phyloP scores from a whole-genome alignment of 2,113 vertebrate species.

The Tupaia chinensis region DNA sequence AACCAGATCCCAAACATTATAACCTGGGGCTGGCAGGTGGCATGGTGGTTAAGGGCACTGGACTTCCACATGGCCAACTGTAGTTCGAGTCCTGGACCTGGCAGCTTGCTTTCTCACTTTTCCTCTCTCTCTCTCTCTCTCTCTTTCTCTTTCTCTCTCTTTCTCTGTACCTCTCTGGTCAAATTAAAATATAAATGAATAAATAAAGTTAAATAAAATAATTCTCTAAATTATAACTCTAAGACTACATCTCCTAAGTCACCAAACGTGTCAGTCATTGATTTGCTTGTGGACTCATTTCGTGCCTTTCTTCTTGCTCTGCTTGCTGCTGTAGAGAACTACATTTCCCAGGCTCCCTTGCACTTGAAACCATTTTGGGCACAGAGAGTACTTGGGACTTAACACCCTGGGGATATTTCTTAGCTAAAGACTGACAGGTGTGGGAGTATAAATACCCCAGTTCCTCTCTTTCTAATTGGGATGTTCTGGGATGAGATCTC shows the following conservation, averaged over 20 bases:
- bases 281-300: neutral
- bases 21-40: too few species aligned
- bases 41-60: too few species aligned
- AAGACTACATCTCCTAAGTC: neutral
- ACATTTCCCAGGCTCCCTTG: neutral
- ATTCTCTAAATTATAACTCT: neutral
- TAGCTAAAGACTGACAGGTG: neutral
- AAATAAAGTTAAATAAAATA: too few species aligned
- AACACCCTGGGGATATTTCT: neutral
- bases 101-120: too few species aligned
- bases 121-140: too few species aligned
- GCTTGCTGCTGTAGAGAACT: neutral
- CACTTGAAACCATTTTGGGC: neutral
- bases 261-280: neutral
- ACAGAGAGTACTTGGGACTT: neutral
- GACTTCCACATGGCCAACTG: too few species aligned
- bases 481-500: neutral
- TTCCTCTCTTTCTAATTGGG: neutral
- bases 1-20: neutral
- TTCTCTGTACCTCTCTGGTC: too few species aligned
- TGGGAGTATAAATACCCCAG: neutral
- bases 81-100: too few species aligned
- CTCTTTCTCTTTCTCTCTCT: too few species aligned
- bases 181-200: too few species aligned
- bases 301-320: neutral